Evolutionary conservation across 2,797 vertebrate species (phyloP), one percentile per base, ranked within the genome.

Genomic region (Pseudochirops cupreus): DNA sequence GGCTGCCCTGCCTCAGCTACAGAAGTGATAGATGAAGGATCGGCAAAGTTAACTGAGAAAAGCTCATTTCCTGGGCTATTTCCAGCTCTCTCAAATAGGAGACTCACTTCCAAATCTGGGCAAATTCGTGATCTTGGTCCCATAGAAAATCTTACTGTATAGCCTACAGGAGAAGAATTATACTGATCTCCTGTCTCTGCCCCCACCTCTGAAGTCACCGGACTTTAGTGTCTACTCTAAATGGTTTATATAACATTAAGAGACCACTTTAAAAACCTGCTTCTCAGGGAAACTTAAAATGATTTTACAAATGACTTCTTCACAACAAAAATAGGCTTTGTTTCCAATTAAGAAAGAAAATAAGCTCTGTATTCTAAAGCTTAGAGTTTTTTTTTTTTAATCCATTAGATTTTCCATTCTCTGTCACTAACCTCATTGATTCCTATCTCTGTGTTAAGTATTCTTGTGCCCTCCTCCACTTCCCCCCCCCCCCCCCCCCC

Each of bases 231-330:
- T 93, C 58, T 46, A 46, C 46, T 46, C 46, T 91, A 91, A 52
- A 46, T 58, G 92, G 54, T 53, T 67, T 74, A 91, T 9, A 28
- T 28, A 53, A 57, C 91, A 53, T 58, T 56, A 12, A 94, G 91
- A 59, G 39, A 94, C 54, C 82, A 94, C 58, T 97, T 59, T 89
- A 94, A 95, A 93, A 92, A 39, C 28, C 33, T 5, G 33, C 53
- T 93, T 94, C 92, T 87, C 57, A 91, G 58, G 59, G 94, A 91
- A 91, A 55, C 62, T n/a, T 96, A 92, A 59, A 82, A 82, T 82
- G 74, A 82, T n/a, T 82, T 82, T 46, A 82, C 74, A 50, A 50
- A 12, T 91, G 90, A 59, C n/a, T 59, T 91, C 93, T 96, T 89
- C 53, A 50, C n/a, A 56, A 92, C 33, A 93, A 96, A 94, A 93